phyloP scores from a whole-genome alignment of 2,888 invertebrate genomes.

The Drosophila helvetica region DNA sequence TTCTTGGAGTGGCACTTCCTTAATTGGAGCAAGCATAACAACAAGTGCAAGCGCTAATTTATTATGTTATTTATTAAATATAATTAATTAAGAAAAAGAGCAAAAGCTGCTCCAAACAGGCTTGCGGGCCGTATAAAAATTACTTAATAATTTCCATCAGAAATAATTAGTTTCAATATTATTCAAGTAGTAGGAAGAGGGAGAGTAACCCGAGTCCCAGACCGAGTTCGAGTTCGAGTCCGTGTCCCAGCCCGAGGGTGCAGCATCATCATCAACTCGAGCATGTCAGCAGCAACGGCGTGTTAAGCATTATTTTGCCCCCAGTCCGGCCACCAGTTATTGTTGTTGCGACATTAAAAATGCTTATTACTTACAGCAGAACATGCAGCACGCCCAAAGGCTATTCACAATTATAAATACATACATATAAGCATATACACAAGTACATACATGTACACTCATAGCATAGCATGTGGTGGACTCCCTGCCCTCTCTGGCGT shows the following conservation, averaged over 20 bases:
- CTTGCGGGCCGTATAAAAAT: conserved; percentile 63
- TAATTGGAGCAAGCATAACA: conserved; percentile 72
- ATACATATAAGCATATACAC: conserved; percentile 10
- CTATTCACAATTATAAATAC: conserved; percentile 48
- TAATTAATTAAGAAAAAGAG: conserved; percentile 60
- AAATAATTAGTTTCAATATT: conserved; percentile 77
- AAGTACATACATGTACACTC: conserved; percentile 6
- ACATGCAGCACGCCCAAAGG: conserved; percentile 59
- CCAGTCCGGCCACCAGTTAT: conserved; percentile 38
- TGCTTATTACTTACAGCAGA: conserved; percentile 67
- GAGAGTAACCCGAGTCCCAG: conserved; percentile 46
- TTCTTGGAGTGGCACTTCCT: conserved; percentile 71
- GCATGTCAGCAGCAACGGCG: conserved; percentile 41
- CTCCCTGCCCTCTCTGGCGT: conserved; percentile 29
- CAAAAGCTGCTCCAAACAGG: conserved; percentile 14
- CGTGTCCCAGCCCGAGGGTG: conserved; percentile 19
- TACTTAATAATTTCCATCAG: conserved; percentile 77
- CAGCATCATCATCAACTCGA: conserved; percentile 23
- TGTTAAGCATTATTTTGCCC: conserved; percentile 60
- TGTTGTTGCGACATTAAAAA: conserved; percentile 66
- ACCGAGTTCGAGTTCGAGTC: conserved; percentile 36
- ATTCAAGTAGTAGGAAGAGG: conserved; percentile 44
- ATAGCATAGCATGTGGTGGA: conserved; percentile 16
- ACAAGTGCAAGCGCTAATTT: conserved; percentile 74
- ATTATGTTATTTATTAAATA: conserved; percentile 76